Base-by-base conservation (phyloP, 1,140 invertebrate genomes). In the Vanessa atalanta region DNA sequence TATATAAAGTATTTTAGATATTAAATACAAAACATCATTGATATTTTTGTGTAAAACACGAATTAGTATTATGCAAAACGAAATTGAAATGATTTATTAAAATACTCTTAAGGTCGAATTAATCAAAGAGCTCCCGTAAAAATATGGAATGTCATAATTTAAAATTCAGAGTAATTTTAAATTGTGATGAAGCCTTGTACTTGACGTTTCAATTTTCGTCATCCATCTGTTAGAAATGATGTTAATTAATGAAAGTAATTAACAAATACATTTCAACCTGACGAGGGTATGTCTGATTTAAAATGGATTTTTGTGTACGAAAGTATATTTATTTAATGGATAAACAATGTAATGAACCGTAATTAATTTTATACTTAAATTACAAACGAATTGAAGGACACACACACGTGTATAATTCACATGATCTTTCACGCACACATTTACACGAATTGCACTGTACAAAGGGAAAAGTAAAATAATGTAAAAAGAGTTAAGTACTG, bases 151-250 rank as follows among this genome's bases (percentile, higher is more conserved):
- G 43, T 37, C 15, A 51, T 65, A 20, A 20, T 53, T 65, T 72
- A 48, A 50, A 72, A 72, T 72, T 37, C 15, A 0, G 16, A 72
- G 14, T 72, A 65, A 72, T 61, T 61, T 47, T 61, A 66, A 72
- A 72, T 50, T 20, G 65, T 66, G 65, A 67, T 48, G 71, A 61
- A 67, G 16, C 64, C 50, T 67, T 72, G 71, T 67, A 55, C 47
- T 66, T 72, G 71, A 72, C 71, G 65, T 66, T 72, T 72, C 65
- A 66, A 67, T 72, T 72, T 72, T 72, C 71, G 47, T 60, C 31
- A 69, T 43, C 55, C n/a, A 37, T 63, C 70, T 66, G 51, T 60
- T 55, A 14, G 64, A 66, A 51, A 65, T 48, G 48, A 57, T 48
- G 37, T 65, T 65, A 73, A 68, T 68, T 68, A 73, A 64, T 73